These are phyloP conservation scores for Chelidonichthys spinosus DNA, from an alignment of 2,797 vertebrate genomes.

Conservation along the genomic window DNA sequence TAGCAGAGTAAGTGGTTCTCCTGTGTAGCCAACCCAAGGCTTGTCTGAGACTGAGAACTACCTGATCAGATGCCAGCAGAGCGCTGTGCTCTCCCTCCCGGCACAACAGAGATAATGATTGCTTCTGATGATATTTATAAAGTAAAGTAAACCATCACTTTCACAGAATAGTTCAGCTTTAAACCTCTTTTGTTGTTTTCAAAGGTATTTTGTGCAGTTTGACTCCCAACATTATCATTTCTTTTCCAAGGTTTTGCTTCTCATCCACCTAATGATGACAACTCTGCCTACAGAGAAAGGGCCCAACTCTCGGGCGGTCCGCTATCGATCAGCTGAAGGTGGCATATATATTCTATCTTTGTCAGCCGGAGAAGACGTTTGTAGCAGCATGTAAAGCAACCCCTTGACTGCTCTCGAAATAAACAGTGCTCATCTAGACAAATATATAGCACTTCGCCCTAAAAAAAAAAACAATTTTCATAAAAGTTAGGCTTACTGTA, in stretches of 20 bases:
- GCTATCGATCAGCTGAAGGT: conserved; percentile 67
- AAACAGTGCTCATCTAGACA: conserved; percentile 20
- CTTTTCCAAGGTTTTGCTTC: conserved; percentile 7
- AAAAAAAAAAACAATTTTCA: conserved; percentile 8
- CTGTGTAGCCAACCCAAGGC: conserved; percentile 62
- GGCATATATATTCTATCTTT: conserved; percentile 49
- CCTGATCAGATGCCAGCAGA: conserved; percentile 61
- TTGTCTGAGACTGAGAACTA: conserved; percentile 58
- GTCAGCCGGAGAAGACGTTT: conserved; percentile 53
- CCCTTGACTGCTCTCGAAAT: background rate
- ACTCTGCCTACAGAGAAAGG: conserved; percentile 55
- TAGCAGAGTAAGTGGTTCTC: conserved; percentile 49
- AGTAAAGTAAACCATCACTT: conserved; percentile 53
- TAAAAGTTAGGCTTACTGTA: conserved; percentile 3
- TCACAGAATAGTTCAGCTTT: conserved; percentile 42
- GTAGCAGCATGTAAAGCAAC: conserved; percentile 47
- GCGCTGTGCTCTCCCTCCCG: conserved; percentile 50
- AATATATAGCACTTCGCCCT: conserved; percentile 7
- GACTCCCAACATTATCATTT: conserved; percentile 22
- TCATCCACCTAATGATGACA: conserved; percentile 52
- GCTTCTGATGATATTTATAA: conserved; percentile 65
- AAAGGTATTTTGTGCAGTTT: conserved; percentile 34
- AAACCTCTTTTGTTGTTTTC: conserved; percentile 25
- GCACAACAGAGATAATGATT: conserved; percentile 63
- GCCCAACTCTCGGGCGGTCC: conserved; percentile 61